These are phyloP conservation scores for Drosophila falleni DNA, from an alignment of 2,888 invertebrate species.

Conservation along the genomic window DNA sequence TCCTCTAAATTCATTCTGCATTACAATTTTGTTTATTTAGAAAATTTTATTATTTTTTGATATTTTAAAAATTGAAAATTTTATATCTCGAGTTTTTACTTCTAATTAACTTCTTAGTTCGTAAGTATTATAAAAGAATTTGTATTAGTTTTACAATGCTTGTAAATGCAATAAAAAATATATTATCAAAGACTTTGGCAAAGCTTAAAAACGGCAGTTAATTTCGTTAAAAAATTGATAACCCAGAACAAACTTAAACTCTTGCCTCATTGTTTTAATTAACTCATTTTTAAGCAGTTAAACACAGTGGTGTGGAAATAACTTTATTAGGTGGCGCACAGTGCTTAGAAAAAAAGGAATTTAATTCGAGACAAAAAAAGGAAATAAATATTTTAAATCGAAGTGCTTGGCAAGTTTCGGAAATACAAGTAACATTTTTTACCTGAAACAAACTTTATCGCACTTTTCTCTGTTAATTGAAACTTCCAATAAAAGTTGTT, in stretches of 20 bases:
- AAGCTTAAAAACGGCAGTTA: not conserved
- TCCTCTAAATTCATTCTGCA: no score
- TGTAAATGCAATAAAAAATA: not conserved
- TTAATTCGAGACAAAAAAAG: not conserved
- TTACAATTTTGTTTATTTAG: no score
- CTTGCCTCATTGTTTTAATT: constrained; percentile 24
- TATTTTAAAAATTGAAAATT: no score
- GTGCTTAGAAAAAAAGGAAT: constrained; percentile 5
- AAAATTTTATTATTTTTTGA: no score
- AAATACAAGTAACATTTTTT: not conserved
- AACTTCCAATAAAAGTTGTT: not conserved
- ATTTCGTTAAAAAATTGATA: constrained; percentile 5
- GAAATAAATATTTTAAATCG: not conserved
- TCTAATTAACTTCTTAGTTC: no score
- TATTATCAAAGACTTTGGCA: constrained; percentile 5
- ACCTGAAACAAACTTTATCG: not conserved
- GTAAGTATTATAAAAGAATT: no score
- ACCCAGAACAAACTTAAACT: constrained; percentile 16
- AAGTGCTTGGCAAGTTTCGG: not conserved
- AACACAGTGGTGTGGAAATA: constrained; percentile 6
- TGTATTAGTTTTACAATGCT: no score
- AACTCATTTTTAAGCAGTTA: constrained; percentile 25
- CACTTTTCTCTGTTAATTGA: not conserved
- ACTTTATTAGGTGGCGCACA: constrained; percentile 26
- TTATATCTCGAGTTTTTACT: no score